Evolutionary conservation across 1,140 invertebrate genomes (phyloP).

Genomic region (Brachionus paranguensis): DNA sequence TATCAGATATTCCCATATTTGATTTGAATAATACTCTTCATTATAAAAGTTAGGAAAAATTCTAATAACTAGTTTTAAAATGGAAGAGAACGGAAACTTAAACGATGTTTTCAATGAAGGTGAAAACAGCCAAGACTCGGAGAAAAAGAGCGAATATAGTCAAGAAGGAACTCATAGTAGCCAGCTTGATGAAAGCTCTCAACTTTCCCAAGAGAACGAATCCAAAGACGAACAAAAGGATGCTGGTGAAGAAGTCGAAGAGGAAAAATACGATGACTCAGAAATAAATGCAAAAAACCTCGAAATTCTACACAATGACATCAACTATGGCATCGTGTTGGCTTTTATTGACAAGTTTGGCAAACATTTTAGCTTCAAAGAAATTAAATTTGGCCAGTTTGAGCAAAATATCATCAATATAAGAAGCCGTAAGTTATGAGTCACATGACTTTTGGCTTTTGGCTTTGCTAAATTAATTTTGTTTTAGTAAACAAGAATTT

Average conservation of each 20-base stretch:
- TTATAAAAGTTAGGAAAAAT: not conserved
- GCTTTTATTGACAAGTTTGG: slow-evolving; percentile 23
- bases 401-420: slow-evolving; percentile 31
- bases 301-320: not conserved
- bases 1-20: not conserved
- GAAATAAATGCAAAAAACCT: slow-evolving; percentile 11
- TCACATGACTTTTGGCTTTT: not conserved
- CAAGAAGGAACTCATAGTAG: not conserved
- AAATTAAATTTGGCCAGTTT: not conserved
- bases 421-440: not conserved
- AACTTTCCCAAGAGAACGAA: not conserved
- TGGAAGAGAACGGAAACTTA: not conserved
- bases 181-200: not conserved
- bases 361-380: not conserved
- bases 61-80: not conserved
- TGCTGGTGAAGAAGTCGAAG: not conserved
- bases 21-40: not conserved
- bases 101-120: not conserved
- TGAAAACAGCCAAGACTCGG: not conserved
- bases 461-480: not conserved
- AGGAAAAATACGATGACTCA: not conserved
- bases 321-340: slow-evolving; percentile 12
- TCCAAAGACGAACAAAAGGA: not conserved
- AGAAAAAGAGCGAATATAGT: not conserved
- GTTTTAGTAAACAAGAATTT: not conserved